Conservation (phyloP, 2,113 vertebrate genomes). For the Lethenteron reissneri region DNA sequence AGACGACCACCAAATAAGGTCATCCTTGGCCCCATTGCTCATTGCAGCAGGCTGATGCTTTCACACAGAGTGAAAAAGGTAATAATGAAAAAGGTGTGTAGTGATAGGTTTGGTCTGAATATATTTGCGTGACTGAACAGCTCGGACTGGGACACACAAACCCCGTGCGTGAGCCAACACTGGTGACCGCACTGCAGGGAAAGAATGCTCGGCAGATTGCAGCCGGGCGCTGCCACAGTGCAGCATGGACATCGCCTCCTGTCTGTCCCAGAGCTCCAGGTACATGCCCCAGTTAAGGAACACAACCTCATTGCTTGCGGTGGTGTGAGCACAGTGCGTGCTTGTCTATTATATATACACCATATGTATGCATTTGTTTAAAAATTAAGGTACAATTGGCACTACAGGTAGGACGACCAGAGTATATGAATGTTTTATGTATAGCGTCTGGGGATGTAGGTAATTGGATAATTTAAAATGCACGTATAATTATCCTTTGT, state of each 20-base stretch:
- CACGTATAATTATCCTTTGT: too few species aligned
- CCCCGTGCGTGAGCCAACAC: conserved; percentile 40
- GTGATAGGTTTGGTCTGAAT: too few species aligned
- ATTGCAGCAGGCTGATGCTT: too few species aligned
- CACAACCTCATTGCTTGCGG: too few species aligned
- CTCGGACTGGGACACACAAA: conserved; percentile 48
- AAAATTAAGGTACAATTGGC: not conserved
- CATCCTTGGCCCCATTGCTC: too few species aligned
- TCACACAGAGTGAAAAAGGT: too few species aligned
- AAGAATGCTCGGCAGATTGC: conserved; percentile 40
- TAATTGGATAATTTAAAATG: too few species aligned
- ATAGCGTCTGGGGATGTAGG: too few species aligned
- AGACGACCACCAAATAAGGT: too few species aligned
- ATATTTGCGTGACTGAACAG: conserved; percentile 14
- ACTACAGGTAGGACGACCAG: too few species aligned
- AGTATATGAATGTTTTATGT: too few species aligned
- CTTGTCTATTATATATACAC: not conserved
- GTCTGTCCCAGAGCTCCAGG: conserved; percentile 32
- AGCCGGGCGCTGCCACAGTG: conserved; percentile 45
- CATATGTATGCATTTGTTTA: not conserved
- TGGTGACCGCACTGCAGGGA: conserved; percentile 34
- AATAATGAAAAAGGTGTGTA: too few species aligned
- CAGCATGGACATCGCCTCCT: conserved; percentile 33
- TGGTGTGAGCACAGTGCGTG: not conserved
- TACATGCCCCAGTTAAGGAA: conserved; percentile 11